Evolutionary conservation across 1,140 invertebrate genomes (phyloP).

Genomic region (Bombus sibiricus): DNA sequence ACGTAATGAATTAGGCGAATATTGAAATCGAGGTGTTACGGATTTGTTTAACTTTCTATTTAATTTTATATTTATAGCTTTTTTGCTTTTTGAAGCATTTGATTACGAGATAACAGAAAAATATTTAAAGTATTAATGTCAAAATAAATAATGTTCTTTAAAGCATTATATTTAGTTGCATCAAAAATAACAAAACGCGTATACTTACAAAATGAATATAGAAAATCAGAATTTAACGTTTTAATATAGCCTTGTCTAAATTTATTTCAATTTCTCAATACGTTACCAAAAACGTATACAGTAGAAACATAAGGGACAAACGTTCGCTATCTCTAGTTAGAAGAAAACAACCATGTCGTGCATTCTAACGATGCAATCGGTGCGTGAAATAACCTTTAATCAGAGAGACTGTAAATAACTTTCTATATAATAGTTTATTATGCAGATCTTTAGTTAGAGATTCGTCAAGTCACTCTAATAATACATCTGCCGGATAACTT

Average conservation of each 20-base stretch:
- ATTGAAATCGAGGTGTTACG: not conserved
- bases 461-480: conserved; percentile 6
- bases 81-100: not conserved
- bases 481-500: conserved; percentile 21
- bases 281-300: not conserved
- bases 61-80: not conserved
- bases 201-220: not conserved
- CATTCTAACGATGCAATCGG: not conserved
- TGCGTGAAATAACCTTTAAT: not conserved
- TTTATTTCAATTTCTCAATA: not conserved
- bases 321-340: not conserved
- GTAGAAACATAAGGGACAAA: not conserved
- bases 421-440: no score
- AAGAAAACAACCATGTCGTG: not conserved
- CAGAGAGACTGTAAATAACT: no score
- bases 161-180: not conserved
- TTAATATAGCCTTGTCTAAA: not conserved
- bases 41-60: not conserved
- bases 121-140: not conserved
- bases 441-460: no score
- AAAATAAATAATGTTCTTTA: not conserved
- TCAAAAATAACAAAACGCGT: not conserved
- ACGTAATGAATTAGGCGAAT: not conserved
- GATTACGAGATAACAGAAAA: not conserved
- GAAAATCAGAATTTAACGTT: not conserved